phyloP scores from a whole-genome alignment of 1,140 invertebrate species.

The Drosophila suzukii region DNA sequence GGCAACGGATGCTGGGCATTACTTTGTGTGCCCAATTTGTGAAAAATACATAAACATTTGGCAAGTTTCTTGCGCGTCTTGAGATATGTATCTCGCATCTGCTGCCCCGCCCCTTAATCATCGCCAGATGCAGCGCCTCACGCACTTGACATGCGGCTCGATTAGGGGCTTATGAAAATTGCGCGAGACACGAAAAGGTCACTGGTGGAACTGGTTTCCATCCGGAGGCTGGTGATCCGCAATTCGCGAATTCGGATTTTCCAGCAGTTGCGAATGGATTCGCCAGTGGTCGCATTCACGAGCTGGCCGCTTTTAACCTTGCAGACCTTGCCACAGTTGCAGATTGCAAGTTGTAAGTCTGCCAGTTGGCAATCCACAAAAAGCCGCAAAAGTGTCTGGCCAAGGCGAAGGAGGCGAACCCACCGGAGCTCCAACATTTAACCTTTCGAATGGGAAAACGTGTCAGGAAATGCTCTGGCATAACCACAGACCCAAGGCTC shows the following conservation, averaged over 20 bases:
- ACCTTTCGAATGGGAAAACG: conserved; percentile 66
- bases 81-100: conserved; percentile 11
- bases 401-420: conserved; percentile 68
- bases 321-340: conserved; percentile 81
- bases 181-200: conserved; percentile 69
- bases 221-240: conserved; percentile 20
- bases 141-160: conserved; percentile 67
- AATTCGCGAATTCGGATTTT: conserved; percentile 44
- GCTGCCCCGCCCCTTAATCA: conserved; percentile 30
- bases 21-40: conserved; percentile 49
- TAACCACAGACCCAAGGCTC: conserved; percentile 38
- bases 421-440: conserved; percentile 46
- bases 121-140: conserved; percentile 28
- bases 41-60: conserved; percentile 49
- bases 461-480: conserved; percentile 66
- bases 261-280: conserved; percentile 31
- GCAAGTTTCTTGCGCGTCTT: conserved; percentile 21
- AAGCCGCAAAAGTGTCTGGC: conserved; percentile 46
- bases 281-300: conserved; percentile 57
- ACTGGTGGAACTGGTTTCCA: conserved; percentile 69
- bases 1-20: conserved; percentile 42
- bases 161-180: conserved; percentile 69
- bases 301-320: conserved; percentile 67
- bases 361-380: conserved; percentile 11
- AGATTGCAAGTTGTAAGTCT: conserved; percentile 43